Base-by-base conservation (phyloP, 2,113 vertebrate genomes). In the Guaruba guarouba region DNA sequence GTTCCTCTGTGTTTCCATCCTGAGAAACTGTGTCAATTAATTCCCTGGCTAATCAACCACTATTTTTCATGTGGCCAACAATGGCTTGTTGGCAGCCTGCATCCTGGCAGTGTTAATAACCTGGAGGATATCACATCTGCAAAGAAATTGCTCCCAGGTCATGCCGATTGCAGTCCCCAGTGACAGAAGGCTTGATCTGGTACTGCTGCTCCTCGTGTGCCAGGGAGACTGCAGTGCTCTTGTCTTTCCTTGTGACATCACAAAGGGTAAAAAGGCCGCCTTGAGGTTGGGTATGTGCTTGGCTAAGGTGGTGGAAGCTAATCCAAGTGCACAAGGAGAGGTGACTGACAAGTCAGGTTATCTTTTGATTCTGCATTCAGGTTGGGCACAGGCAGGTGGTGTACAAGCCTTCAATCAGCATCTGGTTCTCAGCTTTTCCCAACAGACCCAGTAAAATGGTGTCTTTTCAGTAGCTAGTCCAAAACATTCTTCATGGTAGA, bases 311-410 rank as follows among this genome's bases (percentile, higher is more conserved):
- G 29, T 61, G 44, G 44, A 73, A 57, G n/a, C 59, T 78, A 52
- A 31, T 57, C 24, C 8, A 9, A 49, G n/a, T 23, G 25, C 13
- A 28, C 46, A 37, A 49, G 59, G 76, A 81, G 64, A 81, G 23
- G 17, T 70, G 55, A 18, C 51, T 33, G 33, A 18, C 12, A 33
- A 0, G 1, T 35, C 54, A 67, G 54, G 19, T 66, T 69, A 39
- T 41, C 31, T 74, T 69, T 62, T 74, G 15, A 46, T 70, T 75
- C 13, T n/a, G 31, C 2, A 1, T 44, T 90, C 22, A 5, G 11
- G 10, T 4, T 67, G 37, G 29, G 10, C 3, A 10, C 2, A n/a
- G 23, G 8, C 5, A 6, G 7, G 4, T 27, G 44, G 7, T 0
- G 0, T 67, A 27, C 7, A 83, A 49, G 25, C 31, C 31, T 82